Conservation (phyloP, 2,797 vertebrate species). For the Falco rusticolus region DNA sequence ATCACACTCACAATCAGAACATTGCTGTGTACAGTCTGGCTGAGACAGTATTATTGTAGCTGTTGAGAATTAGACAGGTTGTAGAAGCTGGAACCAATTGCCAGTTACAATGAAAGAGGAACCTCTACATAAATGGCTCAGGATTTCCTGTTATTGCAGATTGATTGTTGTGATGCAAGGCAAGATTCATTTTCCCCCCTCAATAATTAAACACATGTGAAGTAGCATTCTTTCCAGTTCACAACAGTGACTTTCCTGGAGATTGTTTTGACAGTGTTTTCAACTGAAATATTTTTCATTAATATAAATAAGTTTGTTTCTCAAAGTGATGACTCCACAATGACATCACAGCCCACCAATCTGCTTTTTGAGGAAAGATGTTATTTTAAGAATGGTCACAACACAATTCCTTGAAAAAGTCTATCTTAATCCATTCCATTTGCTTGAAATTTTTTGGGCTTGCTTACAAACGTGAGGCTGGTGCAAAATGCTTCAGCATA, state of each 20-base stretch:
- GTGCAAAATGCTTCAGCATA: neutral
- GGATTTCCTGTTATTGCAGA: conserved; percentile 78
- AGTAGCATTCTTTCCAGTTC: conserved; percentile 69
- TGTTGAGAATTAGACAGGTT: conserved; percentile 48
- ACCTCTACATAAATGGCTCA: conserved; percentile 68
- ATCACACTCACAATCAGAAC: neutral
- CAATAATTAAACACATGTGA: conserved; percentile 77
- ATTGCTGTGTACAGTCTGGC: neutral
- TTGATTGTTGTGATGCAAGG: conserved; percentile 67
- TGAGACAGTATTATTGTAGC: conserved; percentile 45
- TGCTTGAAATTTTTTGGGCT: neutral
- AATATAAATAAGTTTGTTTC: conserved; percentile 33
- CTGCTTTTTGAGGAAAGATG: conserved; percentile 20
- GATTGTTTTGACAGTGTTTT: conserved; percentile 70
- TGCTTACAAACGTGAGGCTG: neutral
- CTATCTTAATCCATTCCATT: conserved; percentile 8
- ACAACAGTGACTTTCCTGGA: conserved; percentile 51
- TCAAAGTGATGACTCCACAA: conserved; percentile 23
- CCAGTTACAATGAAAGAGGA: conserved; percentile 59
- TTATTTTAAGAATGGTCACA: conserved; percentile 54
- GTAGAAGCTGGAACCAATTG: conserved; percentile 76
- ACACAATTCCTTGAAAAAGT: conserved; percentile 6
- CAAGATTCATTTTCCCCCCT: conserved; percentile 38
- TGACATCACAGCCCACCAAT: conserved; percentile 44
- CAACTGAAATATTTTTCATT: conserved; percentile 67